Conservation (phyloP, 2,797 vertebrate genomes). For the Peromyscus eremicus region DNA sequence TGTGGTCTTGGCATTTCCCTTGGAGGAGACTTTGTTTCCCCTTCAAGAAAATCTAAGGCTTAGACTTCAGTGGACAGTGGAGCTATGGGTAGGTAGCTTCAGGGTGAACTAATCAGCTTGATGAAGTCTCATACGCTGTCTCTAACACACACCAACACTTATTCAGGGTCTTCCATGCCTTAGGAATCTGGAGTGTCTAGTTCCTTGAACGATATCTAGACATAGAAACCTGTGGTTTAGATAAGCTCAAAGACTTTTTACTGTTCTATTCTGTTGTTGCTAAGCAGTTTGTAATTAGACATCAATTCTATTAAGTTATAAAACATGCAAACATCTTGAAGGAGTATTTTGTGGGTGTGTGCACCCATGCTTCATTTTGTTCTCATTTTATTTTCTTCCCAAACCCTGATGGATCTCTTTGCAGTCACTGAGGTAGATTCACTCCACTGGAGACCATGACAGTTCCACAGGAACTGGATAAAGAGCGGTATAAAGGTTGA, state of each 20-base stretch:
- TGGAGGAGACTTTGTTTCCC: background rate
- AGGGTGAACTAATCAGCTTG: background rate
- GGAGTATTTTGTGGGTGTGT: background rate
- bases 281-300: background rate
- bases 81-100: background rate
- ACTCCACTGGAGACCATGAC: background rate
- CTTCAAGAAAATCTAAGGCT: background rate
- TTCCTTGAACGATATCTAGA: background rate
- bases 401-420: background rate
- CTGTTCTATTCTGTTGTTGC: background rate
- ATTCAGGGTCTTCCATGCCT: background rate
- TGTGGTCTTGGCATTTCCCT: background rate
- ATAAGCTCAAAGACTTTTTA: background rate
- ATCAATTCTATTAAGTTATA: background rate
- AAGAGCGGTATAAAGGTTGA: background rate
- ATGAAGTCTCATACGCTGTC: background rate
- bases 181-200: background rate
- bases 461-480: background rate
- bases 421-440: background rate
- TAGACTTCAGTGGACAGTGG: background rate
- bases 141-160: background rate
- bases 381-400: conserved; percentile 34
- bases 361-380: background rate
- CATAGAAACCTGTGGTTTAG: conserved; percentile 7
- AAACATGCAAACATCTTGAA: conserved; percentile 13